A percentile compares a stretch with the other conserved stretches of the same genome.
phyloP scores from a whole-genome alignment of 2,888 invertebrate genomes.

The Drosophila subsilvestris region DNA sequence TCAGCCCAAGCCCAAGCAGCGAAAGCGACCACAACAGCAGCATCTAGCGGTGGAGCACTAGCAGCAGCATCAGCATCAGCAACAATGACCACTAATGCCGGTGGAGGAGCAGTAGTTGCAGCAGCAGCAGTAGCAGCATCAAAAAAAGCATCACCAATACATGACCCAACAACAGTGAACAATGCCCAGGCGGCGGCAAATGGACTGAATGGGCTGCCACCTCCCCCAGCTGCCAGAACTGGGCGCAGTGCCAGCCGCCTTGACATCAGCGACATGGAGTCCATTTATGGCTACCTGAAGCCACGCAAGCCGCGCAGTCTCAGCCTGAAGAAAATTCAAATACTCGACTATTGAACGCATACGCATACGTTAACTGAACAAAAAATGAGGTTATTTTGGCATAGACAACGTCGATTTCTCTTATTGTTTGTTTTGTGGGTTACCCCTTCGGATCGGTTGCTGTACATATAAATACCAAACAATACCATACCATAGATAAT shows the following conservation, averaged over 20 bases:
- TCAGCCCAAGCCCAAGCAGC: slow-evolving; percentile 33
- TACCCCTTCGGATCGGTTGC: slow-evolving; percentile 33
- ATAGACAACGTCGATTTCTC: slow-evolving; percentile 35
- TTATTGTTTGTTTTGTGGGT: slow-evolving; percentile 28
- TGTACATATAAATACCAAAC: slow-evolving; percentile 42
- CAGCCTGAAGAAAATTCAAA: slow-evolving; percentile 83
- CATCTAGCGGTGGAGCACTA: slow-evolving; percentile 36
- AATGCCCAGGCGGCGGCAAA: slow-evolving; percentile 41
- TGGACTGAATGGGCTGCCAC: slow-evolving; percentile 40
- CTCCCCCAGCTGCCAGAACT: slow-evolving; percentile 54
- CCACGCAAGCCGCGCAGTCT: slow-evolving; percentile 84
- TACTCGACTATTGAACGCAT: slow-evolving; percentile 80
- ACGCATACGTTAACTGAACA: slow-evolving; percentile 27
- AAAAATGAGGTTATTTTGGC: slow-evolving; percentile 45
- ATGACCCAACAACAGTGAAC: slow-evolving; percentile 49
- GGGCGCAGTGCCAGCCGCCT: slow-evolving; percentile 80
- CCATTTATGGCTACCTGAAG: slow-evolving; percentile 84
- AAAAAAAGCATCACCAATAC: slow-evolving; percentile 52
- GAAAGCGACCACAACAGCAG: slow-evolving; percentile 28
- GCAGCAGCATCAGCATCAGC: slow-evolving; percentile 26
- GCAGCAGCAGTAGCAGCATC: slow-evolving; percentile 39
- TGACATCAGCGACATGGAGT: slow-evolving; percentile 84
- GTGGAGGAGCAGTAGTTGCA: slow-evolving; percentile 19
- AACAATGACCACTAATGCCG: slow-evolving; percentile 30
- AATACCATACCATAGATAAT: slow-evolving; percentile 19